These are phyloP conservation scores for Alethe diademata DNA, from an alignment of 2,113 vertebrate genomes.

Conservation along the genomic window DNA sequence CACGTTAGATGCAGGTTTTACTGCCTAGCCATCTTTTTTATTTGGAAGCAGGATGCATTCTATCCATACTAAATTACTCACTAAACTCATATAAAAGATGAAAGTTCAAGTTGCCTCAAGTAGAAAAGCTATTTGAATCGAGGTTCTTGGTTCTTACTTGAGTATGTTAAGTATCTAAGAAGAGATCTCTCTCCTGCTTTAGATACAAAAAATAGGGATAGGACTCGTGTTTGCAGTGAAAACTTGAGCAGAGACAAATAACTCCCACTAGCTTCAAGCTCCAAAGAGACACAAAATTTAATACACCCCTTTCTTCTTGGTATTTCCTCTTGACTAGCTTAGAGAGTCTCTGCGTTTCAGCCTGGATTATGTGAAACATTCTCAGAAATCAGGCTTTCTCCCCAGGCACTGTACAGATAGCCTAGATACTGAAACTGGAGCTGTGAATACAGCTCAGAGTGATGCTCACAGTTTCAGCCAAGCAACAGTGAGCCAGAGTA, in stretches of 20 bases:
- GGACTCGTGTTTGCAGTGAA: background rate
- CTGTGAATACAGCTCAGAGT: background rate
- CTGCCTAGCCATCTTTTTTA: background rate
- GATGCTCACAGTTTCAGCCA: background rate
- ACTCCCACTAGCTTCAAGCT: background rate
- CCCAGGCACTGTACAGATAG: background rate
- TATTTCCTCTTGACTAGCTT: slow-evolving; percentile 1
- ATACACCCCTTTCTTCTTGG: background rate
- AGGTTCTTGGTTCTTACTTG: background rate
- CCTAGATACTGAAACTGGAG: background rate
- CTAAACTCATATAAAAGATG: background rate
- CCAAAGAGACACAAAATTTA: background rate
- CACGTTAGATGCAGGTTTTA: background rate
- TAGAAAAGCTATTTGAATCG: background rate
- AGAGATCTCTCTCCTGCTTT: background rate
- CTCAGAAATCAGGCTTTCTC: background rate
- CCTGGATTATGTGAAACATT: background rate
- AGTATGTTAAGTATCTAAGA: background rate
- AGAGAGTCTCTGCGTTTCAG: background rate
- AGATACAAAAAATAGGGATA: background rate
- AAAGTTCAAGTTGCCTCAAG: background rate
- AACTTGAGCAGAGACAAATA: background rate
- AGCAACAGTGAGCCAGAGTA: background rate
- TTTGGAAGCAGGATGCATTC: background rate
- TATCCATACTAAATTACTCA: background rate